Conservation (phyloP, 2,797 vertebrate genomes). For the Gambusia yucatana region DNA sequence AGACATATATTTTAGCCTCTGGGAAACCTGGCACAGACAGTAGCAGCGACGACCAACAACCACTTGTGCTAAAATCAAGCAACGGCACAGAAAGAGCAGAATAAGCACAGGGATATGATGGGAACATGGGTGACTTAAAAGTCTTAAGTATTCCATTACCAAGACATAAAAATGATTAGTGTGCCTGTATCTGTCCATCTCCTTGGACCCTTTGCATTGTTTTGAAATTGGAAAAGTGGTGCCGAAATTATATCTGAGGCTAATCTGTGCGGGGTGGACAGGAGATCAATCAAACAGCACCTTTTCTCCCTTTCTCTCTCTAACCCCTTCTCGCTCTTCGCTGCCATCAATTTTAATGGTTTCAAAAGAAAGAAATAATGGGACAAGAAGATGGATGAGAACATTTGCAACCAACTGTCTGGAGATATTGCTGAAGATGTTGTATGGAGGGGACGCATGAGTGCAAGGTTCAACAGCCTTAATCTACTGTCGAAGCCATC, state of each 20-base stretch:
- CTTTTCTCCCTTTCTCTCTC: conserved; percentile 83
- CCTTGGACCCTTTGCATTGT: conserved; percentile 16
- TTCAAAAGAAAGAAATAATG: conserved; percentile 81
- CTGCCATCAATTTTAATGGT: conserved; percentile 91
- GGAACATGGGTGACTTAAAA: conserved; percentile 25
- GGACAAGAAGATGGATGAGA: conserved; percentile 93
- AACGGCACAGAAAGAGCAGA: conserved; percentile 41
- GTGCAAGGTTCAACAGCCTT: conserved; percentile 56
- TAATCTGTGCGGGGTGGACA: conserved; percentile 71
- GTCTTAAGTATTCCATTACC: conserved; percentile 25
- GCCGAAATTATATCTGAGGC: conserved; percentile 62
- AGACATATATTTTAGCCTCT: conserved; percentile 39
- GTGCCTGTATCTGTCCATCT: conserved; percentile 13
- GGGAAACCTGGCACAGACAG: conserved; percentile 33
- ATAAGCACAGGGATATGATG: conserved; percentile 16
- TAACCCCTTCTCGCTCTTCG: conserved; percentile 76
- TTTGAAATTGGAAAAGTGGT: conserved; percentile 33
- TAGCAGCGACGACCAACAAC: conserved; percentile 13
- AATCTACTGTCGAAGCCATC: conserved; percentile 48
- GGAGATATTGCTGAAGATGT: conserved; percentile 81
- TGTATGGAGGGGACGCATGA: conserved; percentile 75
- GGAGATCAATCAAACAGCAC: conserved; percentile 82
- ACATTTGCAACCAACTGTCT: conserved; percentile 86
- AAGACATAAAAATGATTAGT: conserved; percentile 34
- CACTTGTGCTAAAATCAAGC: conserved; percentile 56